Evolutionary conservation across 2,888 invertebrate genomes (phyloP).

Genomic region (Druceiella hillmani): DNA sequence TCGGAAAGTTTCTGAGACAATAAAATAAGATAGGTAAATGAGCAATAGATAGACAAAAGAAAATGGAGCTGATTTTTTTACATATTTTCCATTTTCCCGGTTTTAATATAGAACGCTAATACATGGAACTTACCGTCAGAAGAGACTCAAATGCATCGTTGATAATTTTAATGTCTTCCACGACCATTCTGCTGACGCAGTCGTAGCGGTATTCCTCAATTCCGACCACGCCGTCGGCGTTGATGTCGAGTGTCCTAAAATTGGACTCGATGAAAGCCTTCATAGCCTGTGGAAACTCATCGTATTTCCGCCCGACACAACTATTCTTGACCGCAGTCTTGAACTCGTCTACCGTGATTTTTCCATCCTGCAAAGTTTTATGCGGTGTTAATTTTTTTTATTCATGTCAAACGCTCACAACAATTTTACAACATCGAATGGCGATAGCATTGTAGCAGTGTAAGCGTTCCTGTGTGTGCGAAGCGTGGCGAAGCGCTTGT

Average conservation of each 20-base stretch:
- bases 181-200: constrained; percentile 73
- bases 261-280: constrained; percentile 81
- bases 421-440: constrained; percentile 16
- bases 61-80: constrained; percentile 7
- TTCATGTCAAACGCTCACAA: neutral
- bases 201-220: constrained; percentile 79
- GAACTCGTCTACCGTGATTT: constrained; percentile 76
- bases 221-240: constrained; percentile 73
- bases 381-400: constrained; percentile 4
- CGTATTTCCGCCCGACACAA: constrained; percentile 70
- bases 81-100: constrained; percentile 6
- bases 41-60: too few species aligned
- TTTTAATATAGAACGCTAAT: neutral
- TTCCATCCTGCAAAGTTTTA: constrained; percentile 61
- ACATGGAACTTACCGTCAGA: constrained; percentile 58
- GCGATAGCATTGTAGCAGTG: constrained; percentile 19
- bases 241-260: constrained; percentile 75
- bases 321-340: constrained; percentile 74
- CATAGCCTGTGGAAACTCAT: constrained; percentile 81
- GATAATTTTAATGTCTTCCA: constrained; percentile 68
- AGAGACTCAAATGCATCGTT: constrained; percentile 74
- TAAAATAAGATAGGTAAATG: too few species aligned
- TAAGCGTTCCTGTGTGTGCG: too few species aligned
- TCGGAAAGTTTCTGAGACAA: too few species aligned
- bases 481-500: constrained; percentile 29